Conservation (phyloP, 2,113 vertebrate genomes). For the Cathartes aura region DNA sequence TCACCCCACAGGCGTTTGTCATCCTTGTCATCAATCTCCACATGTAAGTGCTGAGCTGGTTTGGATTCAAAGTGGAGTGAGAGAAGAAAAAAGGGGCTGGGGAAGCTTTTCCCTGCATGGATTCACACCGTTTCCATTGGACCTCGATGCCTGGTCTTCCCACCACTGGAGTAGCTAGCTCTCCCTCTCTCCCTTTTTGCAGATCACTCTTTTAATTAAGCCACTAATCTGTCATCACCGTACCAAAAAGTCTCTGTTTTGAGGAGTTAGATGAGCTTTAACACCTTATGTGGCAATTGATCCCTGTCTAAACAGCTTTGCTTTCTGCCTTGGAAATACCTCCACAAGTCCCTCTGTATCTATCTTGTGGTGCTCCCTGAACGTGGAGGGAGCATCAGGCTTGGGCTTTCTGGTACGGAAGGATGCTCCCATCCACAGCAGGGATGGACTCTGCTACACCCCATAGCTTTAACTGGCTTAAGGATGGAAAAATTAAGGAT, state of each 20-base stretch:
- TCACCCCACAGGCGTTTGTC: constrained; percentile 74
- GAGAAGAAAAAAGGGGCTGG: not conserved
- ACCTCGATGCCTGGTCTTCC: not conserved
- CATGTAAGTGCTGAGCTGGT: constrained; percentile 42
- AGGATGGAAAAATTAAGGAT: not conserved
- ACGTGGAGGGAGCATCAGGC: not conserved
- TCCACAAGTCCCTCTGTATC: not conserved
- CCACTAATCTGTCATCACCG: not conserved
- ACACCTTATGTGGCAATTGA: not conserved
- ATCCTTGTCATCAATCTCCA: constrained; percentile 73
- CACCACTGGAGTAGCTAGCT: not conserved
- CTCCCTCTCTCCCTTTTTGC: not conserved
- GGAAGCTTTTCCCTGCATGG: rapidly evolving
- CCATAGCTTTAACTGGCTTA: not conserved
- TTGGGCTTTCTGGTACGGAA: not conserved
- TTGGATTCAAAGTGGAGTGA: not conserved
- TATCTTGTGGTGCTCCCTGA: not conserved
- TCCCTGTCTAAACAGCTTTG: not conserved
- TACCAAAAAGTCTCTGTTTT: not conserved
- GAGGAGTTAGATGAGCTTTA: not conserved
- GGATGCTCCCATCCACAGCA: not conserved
- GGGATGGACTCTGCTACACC: not conserved
- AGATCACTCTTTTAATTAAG: not conserved
- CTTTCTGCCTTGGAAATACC: not conserved
- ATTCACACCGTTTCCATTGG: not conserved